Conservation (phyloP, 2,113 vertebrate species). For the Sardina pilchardus region DNA sequence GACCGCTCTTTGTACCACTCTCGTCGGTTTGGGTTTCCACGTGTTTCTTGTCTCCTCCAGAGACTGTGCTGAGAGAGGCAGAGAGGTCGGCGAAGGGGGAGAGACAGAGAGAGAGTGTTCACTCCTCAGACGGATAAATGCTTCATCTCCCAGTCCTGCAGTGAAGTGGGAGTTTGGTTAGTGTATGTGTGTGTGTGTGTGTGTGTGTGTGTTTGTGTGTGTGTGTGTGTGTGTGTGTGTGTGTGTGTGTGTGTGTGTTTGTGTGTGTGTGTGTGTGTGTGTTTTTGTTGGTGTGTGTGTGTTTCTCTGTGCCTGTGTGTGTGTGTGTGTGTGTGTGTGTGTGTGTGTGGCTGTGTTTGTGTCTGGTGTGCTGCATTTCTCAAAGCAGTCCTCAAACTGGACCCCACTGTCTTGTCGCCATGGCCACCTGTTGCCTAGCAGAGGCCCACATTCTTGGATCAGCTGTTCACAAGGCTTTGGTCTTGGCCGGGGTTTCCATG, state of each 20-base stretch:
- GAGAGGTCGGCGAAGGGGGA: neutral
- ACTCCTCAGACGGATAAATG: neutral
- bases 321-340: neutral
- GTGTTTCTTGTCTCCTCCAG: too few species aligned
- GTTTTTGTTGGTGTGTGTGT: neutral
- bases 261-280: neutral
- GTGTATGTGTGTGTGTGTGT: neutral
- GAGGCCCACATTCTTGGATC: conserved; percentile 6
- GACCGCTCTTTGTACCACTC: too few species aligned
- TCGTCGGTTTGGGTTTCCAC: too few species aligned
- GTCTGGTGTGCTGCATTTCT: conserved; percentile 32
- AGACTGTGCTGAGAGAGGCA: neutral
- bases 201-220: neutral
- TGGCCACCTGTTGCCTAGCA: conserved; percentile 11
- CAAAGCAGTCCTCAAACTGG: conserved; percentile 30
- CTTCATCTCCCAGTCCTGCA: neutral
- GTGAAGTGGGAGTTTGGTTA: neutral
- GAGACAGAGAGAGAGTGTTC: neutral
- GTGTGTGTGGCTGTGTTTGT: neutral
- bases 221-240: conserved; percentile 46
- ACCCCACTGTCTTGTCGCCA: conserved; percentile 19
- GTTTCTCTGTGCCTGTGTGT: neutral
- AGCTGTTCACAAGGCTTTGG: neutral
- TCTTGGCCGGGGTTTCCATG: neutral
- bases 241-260: conserved; percentile 30